phyloP scores from a whole-genome alignment of 2,113 vertebrate genomes.

The Patagioenas fasciata region DNA sequence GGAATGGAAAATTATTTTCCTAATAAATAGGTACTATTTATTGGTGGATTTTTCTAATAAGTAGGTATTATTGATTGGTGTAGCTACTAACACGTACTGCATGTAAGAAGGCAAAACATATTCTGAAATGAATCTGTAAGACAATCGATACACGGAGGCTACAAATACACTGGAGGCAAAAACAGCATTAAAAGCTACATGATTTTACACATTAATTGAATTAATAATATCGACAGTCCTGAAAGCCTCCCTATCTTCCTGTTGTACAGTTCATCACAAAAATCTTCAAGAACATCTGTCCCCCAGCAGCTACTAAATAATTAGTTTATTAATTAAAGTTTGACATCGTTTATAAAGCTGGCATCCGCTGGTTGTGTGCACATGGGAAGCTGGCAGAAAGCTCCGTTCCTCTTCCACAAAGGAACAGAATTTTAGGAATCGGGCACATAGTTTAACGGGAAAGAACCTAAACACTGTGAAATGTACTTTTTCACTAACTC shows the following conservation, averaged over 20 bases:
- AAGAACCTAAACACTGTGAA: background rate
- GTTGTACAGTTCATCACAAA: background rate
- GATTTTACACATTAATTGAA: background rate
- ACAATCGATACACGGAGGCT: background rate
- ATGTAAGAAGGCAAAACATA: background rate
- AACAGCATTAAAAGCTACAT: background rate
- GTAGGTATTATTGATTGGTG: fast-evolving
- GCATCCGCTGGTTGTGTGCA: fast-evolving
- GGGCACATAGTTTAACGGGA: fast-evolving
- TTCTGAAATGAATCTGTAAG: background rate
- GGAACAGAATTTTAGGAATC: background rate
- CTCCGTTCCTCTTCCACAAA: background rate
- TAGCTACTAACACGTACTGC: background rate
- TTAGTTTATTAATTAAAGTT: constrained; percentile 1
- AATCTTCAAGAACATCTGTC: background rate
- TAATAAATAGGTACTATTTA: background rate
- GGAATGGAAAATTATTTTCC: background rate
- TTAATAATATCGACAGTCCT: background rate
- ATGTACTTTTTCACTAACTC: background rate
- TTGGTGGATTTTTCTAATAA: background rate
- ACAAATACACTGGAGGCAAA: background rate
- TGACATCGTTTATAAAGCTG: background rate
- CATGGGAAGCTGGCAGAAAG: background rate
- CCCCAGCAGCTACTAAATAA: background rate
- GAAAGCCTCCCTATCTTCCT: background rate